Evolutionary conservation across 2,888 invertebrate genomes (phyloP), one percentile per base, ranked within the genome.

Genomic region (Agonopterix heracliana): DNA sequence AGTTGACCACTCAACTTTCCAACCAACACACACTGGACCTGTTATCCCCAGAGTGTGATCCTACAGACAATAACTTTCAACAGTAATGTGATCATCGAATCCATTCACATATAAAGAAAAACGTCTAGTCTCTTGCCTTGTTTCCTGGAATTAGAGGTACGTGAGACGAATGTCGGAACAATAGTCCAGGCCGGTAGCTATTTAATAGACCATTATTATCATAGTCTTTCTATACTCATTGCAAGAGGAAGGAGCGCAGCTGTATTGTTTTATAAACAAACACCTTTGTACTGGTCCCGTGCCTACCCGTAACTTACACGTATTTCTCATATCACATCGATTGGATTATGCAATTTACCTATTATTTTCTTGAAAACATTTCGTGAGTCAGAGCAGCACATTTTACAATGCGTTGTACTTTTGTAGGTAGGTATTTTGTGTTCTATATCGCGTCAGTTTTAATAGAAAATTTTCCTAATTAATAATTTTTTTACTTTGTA

Each of bases 251-350:
- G 76, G 67, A 73, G 71, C 66, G 68, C 59, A 59, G 63, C 65
- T 61, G 70, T 70, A 64, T 75, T 84, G 81, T 86, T 87, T 84
- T 81, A 80, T 81, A 86, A 87, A 86, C 84, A 86, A 65, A 56
- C 67, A 66, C 81, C 82, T 81, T 83, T 84, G 81, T 84, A 68
- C 66, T 60, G 68, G 64, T 60, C 57, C 63, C 61, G 66, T 70
- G 65, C 67, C 68, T 66, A 73, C 64, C 66, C 70, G 65, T 66
- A 67, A 68, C 68, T 66, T 64, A 60, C 64, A 62, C 65, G 61
- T 68, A 69, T 64, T 63, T n/a, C 64, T 67, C 71, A 59, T 70
- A 71, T 70, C 65, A 62, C 57, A 36, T 41, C 35, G 36, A 45
- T 38, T 51, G 44, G 38, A 46, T 49, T 52, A 44, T 47, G 47